Evolutionary conservation across 1,140 invertebrate species (phyloP).

Genomic region (Apocrypta bakeri): DNA sequence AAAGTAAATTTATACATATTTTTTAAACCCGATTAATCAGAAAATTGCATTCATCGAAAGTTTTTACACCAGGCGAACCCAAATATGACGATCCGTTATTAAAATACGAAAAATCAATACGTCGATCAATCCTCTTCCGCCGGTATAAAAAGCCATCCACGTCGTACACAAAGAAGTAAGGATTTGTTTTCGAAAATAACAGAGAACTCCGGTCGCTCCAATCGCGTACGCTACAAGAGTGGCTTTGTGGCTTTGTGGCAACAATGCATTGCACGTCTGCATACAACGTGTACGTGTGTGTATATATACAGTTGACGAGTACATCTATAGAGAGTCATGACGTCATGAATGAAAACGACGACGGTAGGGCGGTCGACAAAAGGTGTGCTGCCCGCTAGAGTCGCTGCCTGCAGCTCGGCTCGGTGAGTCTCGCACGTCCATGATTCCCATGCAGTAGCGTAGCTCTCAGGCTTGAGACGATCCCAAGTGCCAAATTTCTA

Average conservation of each 20-base stretch:
- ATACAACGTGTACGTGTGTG: background rate
- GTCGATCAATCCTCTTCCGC: background rate
- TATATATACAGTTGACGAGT: background rate
- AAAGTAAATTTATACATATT: background rate
- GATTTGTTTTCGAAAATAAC: background rate
- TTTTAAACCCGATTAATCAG: background rate
- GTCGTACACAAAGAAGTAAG: background rate
- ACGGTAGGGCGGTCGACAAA: background rate
- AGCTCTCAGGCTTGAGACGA: background rate
- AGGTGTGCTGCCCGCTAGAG: slow-evolving; percentile 30
- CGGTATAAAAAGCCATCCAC: no score
- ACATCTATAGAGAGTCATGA: background rate
- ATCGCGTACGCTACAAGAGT: background rate
- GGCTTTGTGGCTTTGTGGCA: no score
- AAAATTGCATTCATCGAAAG: background rate
- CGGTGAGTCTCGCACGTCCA: background rate
- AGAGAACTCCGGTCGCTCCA: background rate
- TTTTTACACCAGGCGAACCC: background rate
- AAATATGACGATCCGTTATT: no score
- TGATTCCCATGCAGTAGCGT: background rate
- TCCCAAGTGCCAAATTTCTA: slow-evolving; percentile 25
- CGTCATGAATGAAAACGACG: slow-evolving; percentile 44
- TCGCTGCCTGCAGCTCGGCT: background rate
- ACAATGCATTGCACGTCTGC: slow-evolving; percentile 2
- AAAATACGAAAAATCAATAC: background rate